Evolutionary conservation across 2,797 vertebrate species (phyloP).

Genomic region (Lithobates pipiens): DNA sequence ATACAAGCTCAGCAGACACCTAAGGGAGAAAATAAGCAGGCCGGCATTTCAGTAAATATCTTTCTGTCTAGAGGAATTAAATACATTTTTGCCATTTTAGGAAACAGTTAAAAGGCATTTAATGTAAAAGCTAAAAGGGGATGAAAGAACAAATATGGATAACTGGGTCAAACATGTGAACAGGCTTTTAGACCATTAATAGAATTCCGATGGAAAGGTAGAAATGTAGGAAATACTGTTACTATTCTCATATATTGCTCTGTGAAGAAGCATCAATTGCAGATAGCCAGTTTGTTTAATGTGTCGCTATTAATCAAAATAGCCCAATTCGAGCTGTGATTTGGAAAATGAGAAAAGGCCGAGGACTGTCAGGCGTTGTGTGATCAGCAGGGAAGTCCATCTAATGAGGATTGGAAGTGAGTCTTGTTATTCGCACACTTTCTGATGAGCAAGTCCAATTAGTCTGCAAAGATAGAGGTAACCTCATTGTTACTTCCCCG

Average conservation of each 20-base stretch:
- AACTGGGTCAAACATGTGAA: not conserved
- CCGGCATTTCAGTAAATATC: not conserved
- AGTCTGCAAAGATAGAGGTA: not conserved
- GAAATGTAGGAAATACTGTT: not conserved
- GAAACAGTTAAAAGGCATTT: not conserved
- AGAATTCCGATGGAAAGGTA: not conserved
- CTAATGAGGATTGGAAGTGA: constrained; percentile 26
- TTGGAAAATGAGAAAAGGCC: not conserved
- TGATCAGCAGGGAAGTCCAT: constrained; percentile 18
- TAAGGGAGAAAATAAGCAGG: not conserved
- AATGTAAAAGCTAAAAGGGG: not conserved
- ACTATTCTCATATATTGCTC: not conserved
- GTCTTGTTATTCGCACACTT: not conserved
- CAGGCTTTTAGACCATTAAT: not conserved
- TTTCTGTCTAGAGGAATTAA: not conserved
- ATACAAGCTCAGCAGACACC: too few relatives aligned
- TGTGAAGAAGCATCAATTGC: not conserved
- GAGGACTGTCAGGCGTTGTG: not conserved
- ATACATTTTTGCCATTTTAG: not conserved
- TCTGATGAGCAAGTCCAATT: constrained; percentile 4
- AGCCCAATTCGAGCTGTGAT: not conserved
- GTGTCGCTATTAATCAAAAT: not conserved
- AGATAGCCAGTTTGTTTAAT: not conserved
- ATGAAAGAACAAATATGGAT: not conserved
- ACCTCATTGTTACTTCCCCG: too few relatives aligned